Conservation (phyloP, 2,888 invertebrate genomes). For the Tipula helvola region DNA sequence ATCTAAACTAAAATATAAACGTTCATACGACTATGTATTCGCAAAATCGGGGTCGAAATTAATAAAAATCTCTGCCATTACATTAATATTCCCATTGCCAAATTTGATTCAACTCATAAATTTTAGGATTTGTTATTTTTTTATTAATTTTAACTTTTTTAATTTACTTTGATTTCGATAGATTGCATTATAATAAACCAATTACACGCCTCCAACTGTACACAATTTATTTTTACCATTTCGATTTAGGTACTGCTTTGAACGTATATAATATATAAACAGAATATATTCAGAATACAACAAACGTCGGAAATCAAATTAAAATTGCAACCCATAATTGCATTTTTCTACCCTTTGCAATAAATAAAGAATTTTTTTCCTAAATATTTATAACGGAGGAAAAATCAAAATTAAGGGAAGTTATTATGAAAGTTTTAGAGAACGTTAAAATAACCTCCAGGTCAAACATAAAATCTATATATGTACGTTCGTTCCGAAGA, state of each 20-base stretch:
- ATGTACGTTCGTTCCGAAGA: not conserved
- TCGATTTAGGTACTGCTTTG: not conserved
- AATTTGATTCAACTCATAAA: not conserved
- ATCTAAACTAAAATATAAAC: too few relatives aligned
- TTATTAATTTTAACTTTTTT: not conserved
- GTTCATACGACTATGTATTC: too few relatives aligned
- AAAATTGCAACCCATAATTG: not conserved
- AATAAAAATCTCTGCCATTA: not conserved
- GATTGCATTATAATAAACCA: not conserved
- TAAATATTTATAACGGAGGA: not conserved
- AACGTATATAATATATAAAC: not conserved
- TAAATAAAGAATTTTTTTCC: not conserved
- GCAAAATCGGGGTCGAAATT: too few relatives aligned
- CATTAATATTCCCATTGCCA: not conserved
- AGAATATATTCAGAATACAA: not conserved
- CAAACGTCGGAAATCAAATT: not conserved
- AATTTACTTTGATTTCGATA: not conserved
- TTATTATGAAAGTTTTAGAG: not conserved
- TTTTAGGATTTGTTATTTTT: not conserved
- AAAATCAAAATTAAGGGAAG: not conserved
- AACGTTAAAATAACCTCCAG: not conserved
- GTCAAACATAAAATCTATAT: not conserved
- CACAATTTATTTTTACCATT: not conserved
- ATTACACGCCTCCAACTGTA: not conserved
- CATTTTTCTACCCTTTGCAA: not conserved